Conservation (phyloP, 2,113 vertebrate species). For the Pollimyrus isidori region DNA sequence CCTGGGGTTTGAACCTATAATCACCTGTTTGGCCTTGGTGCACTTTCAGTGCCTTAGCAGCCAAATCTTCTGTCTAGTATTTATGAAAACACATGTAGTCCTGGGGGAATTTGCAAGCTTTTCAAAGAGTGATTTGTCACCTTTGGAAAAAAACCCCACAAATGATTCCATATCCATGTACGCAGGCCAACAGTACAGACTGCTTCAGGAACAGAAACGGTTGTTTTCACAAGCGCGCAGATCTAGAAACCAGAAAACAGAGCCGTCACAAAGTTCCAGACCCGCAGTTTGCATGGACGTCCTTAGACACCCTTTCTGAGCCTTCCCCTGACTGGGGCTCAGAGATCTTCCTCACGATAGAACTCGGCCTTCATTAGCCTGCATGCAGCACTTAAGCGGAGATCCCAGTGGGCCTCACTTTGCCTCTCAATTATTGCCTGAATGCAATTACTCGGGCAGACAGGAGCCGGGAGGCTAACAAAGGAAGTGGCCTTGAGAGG, state of each 20-base stretch:
- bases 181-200: no score
- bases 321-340: background rate
- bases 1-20: background rate
- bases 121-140: slow-evolving; percentile 7
- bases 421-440: background rate
- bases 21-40: background rate
- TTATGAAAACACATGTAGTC: background rate
- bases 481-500: background rate
- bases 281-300: background rate
- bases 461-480: background rate
- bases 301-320: background rate
- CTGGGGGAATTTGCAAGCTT: background rate
- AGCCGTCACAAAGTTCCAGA: background rate
- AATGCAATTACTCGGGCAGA: slow-evolving; percentile 6
- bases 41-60: background rate
- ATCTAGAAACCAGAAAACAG: background rate
- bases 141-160: background rate
- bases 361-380: background rate
- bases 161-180: background rate
- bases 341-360: background rate
- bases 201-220: background rate
- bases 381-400: background rate
- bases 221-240: background rate
- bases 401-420: background rate
- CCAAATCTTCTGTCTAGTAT: background rate